A percentile compares a stretch with the other conserved stretches of the same genome.
These are phyloP conservation scores for Acronicta alni DNA, from an alignment of 2,888 invertebrate species.

Conservation along the genomic window DNA sequence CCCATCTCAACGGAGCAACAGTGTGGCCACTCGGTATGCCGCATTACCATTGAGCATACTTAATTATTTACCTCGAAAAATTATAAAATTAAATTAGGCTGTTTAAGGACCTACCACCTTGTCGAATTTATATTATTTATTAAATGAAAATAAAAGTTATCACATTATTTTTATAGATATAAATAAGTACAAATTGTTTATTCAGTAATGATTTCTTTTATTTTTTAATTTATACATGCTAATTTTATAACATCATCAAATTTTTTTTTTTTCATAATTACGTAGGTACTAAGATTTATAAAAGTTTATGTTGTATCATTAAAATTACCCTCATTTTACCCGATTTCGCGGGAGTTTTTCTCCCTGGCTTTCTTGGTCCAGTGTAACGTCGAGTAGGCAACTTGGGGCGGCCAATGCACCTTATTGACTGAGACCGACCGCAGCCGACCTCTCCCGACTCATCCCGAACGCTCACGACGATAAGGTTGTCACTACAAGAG, in stretches of 20 bases:
- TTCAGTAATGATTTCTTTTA: no score
- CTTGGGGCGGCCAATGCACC: constrained; percentile 86
- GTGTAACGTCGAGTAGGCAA: constrained; percentile 71
- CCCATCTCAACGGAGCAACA: constrained; percentile 63
- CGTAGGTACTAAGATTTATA: background rate
- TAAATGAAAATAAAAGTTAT: no score
- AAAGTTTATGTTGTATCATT: no score
- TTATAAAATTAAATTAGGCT: background rate
- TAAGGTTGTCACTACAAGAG: constrained; percentile 75
- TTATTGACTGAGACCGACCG: constrained; percentile 82
- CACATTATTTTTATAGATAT: no score
- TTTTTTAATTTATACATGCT: no score
- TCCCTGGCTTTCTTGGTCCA: constrained; percentile 62
- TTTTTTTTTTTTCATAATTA: background rate
- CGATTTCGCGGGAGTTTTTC: constrained; percentile 48
- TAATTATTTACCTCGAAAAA: background rate
- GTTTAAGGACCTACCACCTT: no score
- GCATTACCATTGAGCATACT: constrained; percentile 1
- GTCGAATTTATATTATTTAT: no score
- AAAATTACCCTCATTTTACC: constrained; percentile 37
- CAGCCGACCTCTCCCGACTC: constrained; percentile 72
- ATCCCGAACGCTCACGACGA: constrained; percentile 67
- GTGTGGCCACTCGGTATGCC: constrained; percentile 57
- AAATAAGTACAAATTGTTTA: no score
- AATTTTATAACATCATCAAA: no score